phyloP scores from a whole-genome alignment of 2,888 invertebrate genomes.

The Kryphioiulus occultus region DNA sequence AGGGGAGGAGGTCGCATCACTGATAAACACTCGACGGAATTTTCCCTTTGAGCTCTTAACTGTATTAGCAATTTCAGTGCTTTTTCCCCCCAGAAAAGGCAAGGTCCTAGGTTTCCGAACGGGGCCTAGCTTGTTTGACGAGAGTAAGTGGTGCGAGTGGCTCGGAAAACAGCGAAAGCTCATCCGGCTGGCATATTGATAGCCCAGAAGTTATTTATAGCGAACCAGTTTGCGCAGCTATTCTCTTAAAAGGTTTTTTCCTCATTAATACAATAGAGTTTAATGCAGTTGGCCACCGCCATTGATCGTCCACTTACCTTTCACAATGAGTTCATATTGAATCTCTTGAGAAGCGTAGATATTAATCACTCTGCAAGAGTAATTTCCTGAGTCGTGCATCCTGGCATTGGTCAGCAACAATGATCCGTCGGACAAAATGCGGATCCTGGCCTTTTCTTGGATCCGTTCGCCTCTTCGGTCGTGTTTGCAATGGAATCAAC shows the following conservation, averaged over 20 bases:
- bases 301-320: conserved; percentile 50
- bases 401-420: conserved; percentile 48
- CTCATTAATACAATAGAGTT: conserved; percentile 35
- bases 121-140: neutral
- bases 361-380: conserved; percentile 50
- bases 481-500: neutral
- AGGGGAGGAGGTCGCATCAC: neutral
- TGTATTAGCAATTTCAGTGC: neutral
- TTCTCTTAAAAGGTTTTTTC: conserved; percentile 24
- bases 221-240: neutral
- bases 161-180: conserved; percentile 6
- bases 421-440: conserved; percentile 50
- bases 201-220: neutral
- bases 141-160: conserved; percentile 22
- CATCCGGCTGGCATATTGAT: conserved; percentile 18
- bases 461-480: conserved; percentile 48
- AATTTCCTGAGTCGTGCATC: conserved; percentile 50
- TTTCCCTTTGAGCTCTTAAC: neutral
- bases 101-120: neutral
- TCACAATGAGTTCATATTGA: conserved; percentile 48
- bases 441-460: conserved; percentile 49
- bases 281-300: neutral
- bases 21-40: neutral
- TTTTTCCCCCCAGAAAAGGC: neutral
- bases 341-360: conserved; percentile 51